Conservation (phyloP, 2,113 vertebrate species). For the Trematomus loennbergii region DNA sequence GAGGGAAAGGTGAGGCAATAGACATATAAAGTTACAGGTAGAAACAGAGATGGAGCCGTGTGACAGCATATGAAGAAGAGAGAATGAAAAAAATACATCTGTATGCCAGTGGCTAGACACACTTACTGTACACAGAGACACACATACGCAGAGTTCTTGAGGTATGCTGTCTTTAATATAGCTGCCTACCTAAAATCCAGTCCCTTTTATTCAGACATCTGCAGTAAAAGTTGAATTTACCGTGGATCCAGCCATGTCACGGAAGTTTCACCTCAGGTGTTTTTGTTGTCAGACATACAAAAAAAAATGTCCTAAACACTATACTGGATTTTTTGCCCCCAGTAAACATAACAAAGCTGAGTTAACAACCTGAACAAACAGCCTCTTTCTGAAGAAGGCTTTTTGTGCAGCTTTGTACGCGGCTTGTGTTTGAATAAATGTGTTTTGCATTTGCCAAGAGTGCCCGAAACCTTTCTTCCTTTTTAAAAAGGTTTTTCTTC, state of each 20-base stretch:
- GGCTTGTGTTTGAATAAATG: no score
- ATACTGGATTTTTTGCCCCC: no score
- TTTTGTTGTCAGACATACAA: slow-evolving; percentile 29
- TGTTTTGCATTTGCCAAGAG: no score
- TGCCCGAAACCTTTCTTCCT: no score
- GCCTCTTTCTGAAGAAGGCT: no score
- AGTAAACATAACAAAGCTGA: no score
- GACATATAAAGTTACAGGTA: slow-evolving; percentile 43
- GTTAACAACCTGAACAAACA: no score
- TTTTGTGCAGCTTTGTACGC: no score
- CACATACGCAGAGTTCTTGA: neutral
- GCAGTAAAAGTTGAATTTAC: slow-evolving; percentile 46
- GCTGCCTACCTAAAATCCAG: slow-evolving; percentile 15
- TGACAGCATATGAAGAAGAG: slow-evolving; percentile 1
- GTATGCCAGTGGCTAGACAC: slow-evolving; percentile 19
- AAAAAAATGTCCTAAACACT: no score
- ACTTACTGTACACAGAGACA: neutral
- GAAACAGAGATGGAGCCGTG: slow-evolving; percentile 22
- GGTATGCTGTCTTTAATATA: slow-evolving; percentile 11
- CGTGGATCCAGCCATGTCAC: slow-evolving; percentile 23
- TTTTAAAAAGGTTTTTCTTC: no score
- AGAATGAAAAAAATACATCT: neutral
- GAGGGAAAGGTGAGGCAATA: slow-evolving; percentile 42
- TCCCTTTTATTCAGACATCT: slow-evolving; percentile 37
- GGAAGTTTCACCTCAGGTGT: slow-evolving; percentile 38